Evolutionary conservation across 53 echinoderm and acorn worm species (phyloP).

Genomic region (Luidia sarsii): DNA sequence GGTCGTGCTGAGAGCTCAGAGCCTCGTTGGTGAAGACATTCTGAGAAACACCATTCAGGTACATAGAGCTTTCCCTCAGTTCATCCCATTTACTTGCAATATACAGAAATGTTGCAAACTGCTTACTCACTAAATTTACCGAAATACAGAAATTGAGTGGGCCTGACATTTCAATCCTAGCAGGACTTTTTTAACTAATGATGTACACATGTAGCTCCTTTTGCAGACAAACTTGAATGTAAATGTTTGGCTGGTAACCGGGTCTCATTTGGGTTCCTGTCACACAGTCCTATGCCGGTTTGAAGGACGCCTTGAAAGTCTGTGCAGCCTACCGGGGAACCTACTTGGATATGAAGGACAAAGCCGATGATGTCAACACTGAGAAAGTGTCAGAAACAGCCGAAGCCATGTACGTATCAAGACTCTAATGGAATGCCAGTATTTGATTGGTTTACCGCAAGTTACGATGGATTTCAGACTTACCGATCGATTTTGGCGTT

Average conservation of each 20-base stretch:
- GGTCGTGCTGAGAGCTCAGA: constrained; percentile 88
- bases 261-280: background rate
- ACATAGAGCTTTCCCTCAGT: background rate
- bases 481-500: too few species aligned
- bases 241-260: too few species aligned
- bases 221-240: background rate
- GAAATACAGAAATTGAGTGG: too few species aligned
- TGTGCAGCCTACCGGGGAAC: constrained; percentile 97
- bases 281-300: constrained; percentile 85
- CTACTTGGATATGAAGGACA: constrained; percentile 95
- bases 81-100: background rate
- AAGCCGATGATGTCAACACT: constrained; percentile 84
- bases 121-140: too few species aligned
- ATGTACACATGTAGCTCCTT: background rate
- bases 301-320: constrained; percentile 87
- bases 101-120: too few species aligned
- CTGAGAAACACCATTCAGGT: constrained; percentile 93
- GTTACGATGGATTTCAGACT: too few species aligned
- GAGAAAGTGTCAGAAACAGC: constrained; percentile 91
- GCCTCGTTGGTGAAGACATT: constrained; percentile 85
- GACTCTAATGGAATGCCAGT: too few species aligned
- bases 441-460: too few species aligned
- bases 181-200: background rate
- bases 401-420: constrained; percentile 97
- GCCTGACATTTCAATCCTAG: too few species aligned